Conservation (phyloP, 2,888 invertebrate species). For the Amaurobius ferox region DNA sequence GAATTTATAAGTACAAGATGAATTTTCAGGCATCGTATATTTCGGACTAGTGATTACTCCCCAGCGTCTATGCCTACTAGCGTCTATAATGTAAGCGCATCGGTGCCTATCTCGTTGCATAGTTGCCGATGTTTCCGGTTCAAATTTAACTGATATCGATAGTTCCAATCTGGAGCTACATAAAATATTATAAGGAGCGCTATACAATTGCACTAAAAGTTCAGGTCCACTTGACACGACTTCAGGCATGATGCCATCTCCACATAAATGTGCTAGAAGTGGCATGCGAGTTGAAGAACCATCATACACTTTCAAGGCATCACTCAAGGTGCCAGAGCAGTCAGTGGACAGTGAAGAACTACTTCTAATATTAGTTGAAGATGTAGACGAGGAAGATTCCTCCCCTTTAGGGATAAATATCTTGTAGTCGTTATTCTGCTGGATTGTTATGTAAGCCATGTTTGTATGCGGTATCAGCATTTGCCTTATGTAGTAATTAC, state of each 20-base stretch:
- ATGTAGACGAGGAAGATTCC: slow-evolving; percentile 27
- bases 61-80: slow-evolving; percentile 48
- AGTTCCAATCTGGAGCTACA: slow-evolving; percentile 85
- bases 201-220: slow-evolving; percentile 88
- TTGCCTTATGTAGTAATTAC: slow-evolving; percentile 91
- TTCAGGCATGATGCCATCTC: slow-evolving; percentile 88
- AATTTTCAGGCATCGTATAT: slow-evolving; percentile 87
- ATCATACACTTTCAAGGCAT: slow-evolving; percentile 85
- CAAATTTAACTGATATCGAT: slow-evolving; percentile 89
- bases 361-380: slow-evolving; percentile 45
- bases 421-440: slow-evolving; percentile 86
- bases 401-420: slow-evolving; percentile 82
- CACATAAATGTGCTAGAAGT: slow-evolving; percentile 86
- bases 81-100: slow-evolving; percentile 70
- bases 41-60: slow-evolving; percentile 69
- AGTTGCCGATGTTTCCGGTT: slow-evolving; percentile 74
- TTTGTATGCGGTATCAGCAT: slow-evolving; percentile 79
- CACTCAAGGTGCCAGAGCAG: slow-evolving; percentile 62
- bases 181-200: slow-evolving; percentile 87
- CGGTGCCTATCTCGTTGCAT: slow-evolving; percentile 72
- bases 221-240: slow-evolving; percentile 87
- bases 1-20: slow-evolving; percentile 88
- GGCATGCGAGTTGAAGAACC: slow-evolving; percentile 89
- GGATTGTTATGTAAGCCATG: slow-evolving; percentile 85
- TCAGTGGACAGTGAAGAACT: slow-evolving; percentile 68